Base-by-base conservation (phyloP, 2,797 vertebrate species). In the Sus cebifrons region DNA sequence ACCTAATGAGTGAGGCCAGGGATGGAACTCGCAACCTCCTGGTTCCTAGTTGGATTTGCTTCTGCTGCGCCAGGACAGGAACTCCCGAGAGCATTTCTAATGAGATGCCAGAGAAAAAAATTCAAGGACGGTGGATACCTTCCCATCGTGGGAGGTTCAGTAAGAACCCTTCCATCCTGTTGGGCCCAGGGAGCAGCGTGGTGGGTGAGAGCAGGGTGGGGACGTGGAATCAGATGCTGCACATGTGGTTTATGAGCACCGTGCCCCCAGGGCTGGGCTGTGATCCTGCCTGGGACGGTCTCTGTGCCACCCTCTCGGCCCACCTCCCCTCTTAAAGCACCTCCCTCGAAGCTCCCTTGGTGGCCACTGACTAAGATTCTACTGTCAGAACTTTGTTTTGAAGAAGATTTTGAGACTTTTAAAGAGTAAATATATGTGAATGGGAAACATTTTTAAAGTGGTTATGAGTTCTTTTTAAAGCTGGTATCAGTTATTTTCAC, bases 301-400 rank as follows among this genome's bases (percentile, higher is more conserved):
- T 92, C 89, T 68, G 25, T 32, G 36, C 3, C 8, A 8, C 4
- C 2, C 4, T 87, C 54, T 60, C 12, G 23, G 23, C 21, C 27
- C 4, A 44, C 15, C 18, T 58, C 12, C 3, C 10, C 27, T 74
- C 23, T 73, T 86, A 21, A 70, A 79, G 78, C 20, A 16, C 18
- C 25, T 36, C 0, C 7, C 9, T 79, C 71, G 21, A 40, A 68
- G 58, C 25, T 36, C 0, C 7, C 9, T 79, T 75, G 21, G 52
- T 73, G 58, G 60, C 29, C 18, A 16, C 21, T 62, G 0, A 32
- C 49, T 81, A 49, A 93, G 73, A 86, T 56, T 40, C 70, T 82
- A 56, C 25, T 18, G 27, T 62, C 21, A 64, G 54, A 88, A 65
- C 44, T 91, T 88, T 29, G 54, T 84, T 93, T 89, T 71, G 58